phyloP scores from a whole-genome alignment of 2,888 invertebrate species.

The Pherbina coryleti region DNA sequence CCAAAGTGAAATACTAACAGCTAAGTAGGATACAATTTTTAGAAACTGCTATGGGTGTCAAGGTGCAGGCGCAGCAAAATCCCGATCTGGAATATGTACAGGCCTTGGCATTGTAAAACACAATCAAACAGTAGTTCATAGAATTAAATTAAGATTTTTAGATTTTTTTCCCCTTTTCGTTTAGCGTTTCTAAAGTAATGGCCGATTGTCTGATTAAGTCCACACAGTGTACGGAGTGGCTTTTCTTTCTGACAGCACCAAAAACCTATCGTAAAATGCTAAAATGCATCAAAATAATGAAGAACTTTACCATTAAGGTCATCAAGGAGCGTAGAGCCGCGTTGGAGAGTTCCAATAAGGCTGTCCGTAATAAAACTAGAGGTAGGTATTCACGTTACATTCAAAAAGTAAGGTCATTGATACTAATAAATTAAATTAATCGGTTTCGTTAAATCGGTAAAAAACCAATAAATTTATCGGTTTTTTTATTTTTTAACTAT shows the following conservation, averaged over 20 bases:
- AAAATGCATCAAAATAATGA: slow-evolving; percentile 69
- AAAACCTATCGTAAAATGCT: slow-evolving; percentile 64
- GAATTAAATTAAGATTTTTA: neutral
- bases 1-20: neutral
- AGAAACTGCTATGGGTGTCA: slow-evolving; percentile 65
- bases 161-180: neutral
- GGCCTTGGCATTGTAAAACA: slow-evolving; percentile 76
- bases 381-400: slow-evolving; percentile 20
- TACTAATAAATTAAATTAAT: no score
- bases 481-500: no score
- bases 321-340: slow-evolving; percentile 68
- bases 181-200: slow-evolving; percentile 58
- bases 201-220: slow-evolving; percentile 58
- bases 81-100: slow-evolving; percentile 78
- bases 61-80: slow-evolving; percentile 72
- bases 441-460: no score
- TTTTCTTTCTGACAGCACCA: slow-evolving; percentile 54
- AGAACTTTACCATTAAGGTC: slow-evolving; percentile 71
- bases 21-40: no score
- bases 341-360: slow-evolving; percentile 32
- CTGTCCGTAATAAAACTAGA: neutral
- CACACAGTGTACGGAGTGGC: slow-evolving; percentile 48
- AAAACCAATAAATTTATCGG: no score
- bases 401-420: no score
- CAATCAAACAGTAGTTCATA: neutral